Conservation (phyloP, 2,113 vertebrate species). For the Larimichthys polyactis region DNA sequence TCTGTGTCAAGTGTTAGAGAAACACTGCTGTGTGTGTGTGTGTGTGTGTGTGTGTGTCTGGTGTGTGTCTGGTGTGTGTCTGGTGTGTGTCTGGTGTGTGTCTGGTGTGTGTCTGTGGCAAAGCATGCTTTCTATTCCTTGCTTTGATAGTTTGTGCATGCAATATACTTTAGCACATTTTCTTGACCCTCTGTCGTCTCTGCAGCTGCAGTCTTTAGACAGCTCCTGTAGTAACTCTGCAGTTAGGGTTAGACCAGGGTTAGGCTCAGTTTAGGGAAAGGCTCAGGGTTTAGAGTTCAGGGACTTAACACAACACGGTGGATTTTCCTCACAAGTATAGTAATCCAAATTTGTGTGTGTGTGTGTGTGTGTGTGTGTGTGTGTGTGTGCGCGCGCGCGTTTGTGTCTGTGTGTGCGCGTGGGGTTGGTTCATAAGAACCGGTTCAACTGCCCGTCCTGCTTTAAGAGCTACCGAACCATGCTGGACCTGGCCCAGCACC, state of each 20-base stretch:
- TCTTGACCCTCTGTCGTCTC: constrained; percentile 25
- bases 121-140: neutral
- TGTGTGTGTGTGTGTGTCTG: neutral
- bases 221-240: constrained; percentile 18
- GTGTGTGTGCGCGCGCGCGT: no score
- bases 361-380: constrained; percentile 49
- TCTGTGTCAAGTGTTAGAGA: neutral
- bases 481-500: constrained; percentile 85
- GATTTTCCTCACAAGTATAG: constrained; percentile 57
- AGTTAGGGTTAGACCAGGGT: constrained; percentile 59
- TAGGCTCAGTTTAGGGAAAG: constrained; percentile 67
- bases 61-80: no score
- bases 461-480: constrained; percentile 88
- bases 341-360: constrained; percentile 75
- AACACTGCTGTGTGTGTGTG: constrained; percentile 5
- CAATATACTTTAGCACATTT: constrained; percentile 1
- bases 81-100: constrained; percentile 3
- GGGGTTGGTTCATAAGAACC: constrained; percentile 82
- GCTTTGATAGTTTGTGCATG: constrained; percentile 30
- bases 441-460: constrained; percentile 88
- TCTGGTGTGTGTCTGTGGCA: neutral
- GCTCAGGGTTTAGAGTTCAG: constrained; percentile 43
- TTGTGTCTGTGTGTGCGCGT: constrained; percentile 31
- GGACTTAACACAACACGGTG: constrained; percentile 36
- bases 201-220: constrained; percentile 17